Percentiles rank a stretch among this genome's conserved stretches.
phyloP scores from a whole-genome alignment of 2,797 vertebrate genomes.

The Lepilemur septentrionalis region DNA sequence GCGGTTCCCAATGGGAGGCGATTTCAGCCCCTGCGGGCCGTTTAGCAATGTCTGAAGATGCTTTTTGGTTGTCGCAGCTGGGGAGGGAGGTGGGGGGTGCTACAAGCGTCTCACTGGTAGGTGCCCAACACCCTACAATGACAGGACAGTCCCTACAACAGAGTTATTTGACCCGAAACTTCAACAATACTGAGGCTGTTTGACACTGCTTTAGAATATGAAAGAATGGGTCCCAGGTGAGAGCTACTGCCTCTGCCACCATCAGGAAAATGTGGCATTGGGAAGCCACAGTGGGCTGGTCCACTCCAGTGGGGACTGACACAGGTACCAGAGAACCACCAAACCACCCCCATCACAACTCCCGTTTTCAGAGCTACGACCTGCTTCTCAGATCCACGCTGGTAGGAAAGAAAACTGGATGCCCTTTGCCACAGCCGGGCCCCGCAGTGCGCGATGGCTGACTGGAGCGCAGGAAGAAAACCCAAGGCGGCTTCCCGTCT shows the following conservation, averaged over 20 bases:
- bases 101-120: not conserved
- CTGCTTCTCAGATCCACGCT: not conserved
- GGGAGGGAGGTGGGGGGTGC: not conserved
- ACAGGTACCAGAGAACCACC: not conserved
- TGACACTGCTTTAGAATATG: not conserved
- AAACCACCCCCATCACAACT: not conserved
- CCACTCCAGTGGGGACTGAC: not conserved
- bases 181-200: not conserved
- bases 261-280: not conserved
- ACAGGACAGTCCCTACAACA: not conserved
- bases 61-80: not conserved
- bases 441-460: not conserved
- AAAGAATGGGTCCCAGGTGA: not conserved
- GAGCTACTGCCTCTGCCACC: not conserved
- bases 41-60: not conserved
- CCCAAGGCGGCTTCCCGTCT: not conserved
- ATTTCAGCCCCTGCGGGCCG: not conserved
- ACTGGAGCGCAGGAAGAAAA: not conserved
- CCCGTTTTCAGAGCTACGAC: not conserved
- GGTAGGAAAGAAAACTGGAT: not conserved
- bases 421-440: not conserved
- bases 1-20: not conserved
- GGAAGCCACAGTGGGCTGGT: not conserved
- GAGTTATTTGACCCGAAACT: not conserved
- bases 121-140: not conserved